Base-by-base conservation (phyloP, 1,140 invertebrate species). In the Drosophila azteca region DNA sequence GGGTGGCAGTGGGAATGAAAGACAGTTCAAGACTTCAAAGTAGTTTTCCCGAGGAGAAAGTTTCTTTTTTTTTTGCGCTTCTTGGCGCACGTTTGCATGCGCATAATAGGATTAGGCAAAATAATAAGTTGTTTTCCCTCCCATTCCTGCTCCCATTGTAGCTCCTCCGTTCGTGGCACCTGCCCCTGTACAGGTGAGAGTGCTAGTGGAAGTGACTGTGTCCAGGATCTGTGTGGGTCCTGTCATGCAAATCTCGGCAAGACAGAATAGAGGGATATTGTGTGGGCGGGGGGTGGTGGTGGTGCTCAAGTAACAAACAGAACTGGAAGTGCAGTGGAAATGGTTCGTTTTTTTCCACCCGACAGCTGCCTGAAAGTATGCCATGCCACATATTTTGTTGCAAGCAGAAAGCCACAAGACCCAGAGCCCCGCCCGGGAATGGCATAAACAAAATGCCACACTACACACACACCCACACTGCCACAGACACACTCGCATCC, bases 61-160 rank as follows among this genome's bases (percentile, higher is more conserved):
- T 88, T 68, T 66, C 26, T 61, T 66, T 43, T 61, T 66, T 43
- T 61, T 22, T n/a, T n/a, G n/a, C 31, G 44, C 48, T 57, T 59
- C 77, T 83, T 79, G 77, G 83, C 81, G 77, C 81, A 84, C 81
- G 81, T 84, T 87, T 87, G 82, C 82, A 76, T 87, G 83, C 83
- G 83, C 82, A 87, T 87, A 87, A 87, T 87, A 87, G 82, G 82
- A 87, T 87, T 87, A 87, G 83, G 82, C 71, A 87, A 82, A 87
- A 75, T 87, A 87, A 87, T 87, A 87, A 87, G 82, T 88, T 88
- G 74, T 82, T 79, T 66, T 70, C 69, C 64, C 35, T 69, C 31
- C 66, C 35, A 39, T 39, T 13, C 22, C 22, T 1, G 22, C 44
- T 57, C 57, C 31, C 46, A 70, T 69, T 62, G 41, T 62, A 65